Percentiles rank a stretch among this genome's conserved stretches.
phyloP scores from a whole-genome alignment of 2,113 vertebrate species.

The Xiphophorus couchianus region DNA sequence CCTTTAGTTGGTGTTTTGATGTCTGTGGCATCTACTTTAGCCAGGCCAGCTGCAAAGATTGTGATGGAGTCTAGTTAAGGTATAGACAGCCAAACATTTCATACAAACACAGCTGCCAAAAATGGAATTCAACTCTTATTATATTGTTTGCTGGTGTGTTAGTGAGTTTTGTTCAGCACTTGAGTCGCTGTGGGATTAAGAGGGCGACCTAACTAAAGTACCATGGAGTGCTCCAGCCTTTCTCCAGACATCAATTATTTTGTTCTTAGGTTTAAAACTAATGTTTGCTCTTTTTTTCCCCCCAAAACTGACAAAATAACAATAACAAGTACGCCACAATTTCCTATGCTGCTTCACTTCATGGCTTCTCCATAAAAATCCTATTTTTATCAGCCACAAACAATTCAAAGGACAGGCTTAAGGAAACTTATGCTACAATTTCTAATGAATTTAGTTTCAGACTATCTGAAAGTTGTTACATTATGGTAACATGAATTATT shows the following conservation, averaged over 20 bases:
- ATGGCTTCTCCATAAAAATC: background rate
- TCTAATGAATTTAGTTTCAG: background rate
- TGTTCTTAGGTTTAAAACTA: slow-evolving; percentile 30
- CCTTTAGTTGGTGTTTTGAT: background rate
- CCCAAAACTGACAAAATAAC: background rate
- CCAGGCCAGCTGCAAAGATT: slow-evolving; percentile 44
- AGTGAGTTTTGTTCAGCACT: slow-evolving; percentile 36
- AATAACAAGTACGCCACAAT: background rate
- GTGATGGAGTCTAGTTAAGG: slow-evolving; percentile 36
- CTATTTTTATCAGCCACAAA: background rate
- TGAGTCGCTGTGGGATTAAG: slow-evolving; percentile 27
- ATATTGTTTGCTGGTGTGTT: slow-evolving; percentile 32
- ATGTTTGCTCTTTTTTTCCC: slow-evolving; percentile 15
- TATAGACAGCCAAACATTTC: slow-evolving; percentile 45
- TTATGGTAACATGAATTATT: background rate
- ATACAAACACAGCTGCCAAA: slow-evolving; percentile 65
- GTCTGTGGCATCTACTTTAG: slow-evolving; percentile 10
- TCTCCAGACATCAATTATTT: slow-evolving; percentile 41
- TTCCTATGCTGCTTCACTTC: too few relatives aligned
- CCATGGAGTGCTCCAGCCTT: slow-evolving; percentile 35
- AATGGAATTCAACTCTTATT: slow-evolving; percentile 57
- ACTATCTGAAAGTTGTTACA: background rate
- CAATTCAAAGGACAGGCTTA: background rate
- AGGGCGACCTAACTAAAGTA: slow-evolving; percentile 25
- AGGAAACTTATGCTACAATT: background rate